Percentiles rank a stretch among this genome's conserved stretches.
Evolutionary conservation across 1,140 invertebrate genomes (phyloP).

Genomic region (Drosophila melanogaster): DNA sequence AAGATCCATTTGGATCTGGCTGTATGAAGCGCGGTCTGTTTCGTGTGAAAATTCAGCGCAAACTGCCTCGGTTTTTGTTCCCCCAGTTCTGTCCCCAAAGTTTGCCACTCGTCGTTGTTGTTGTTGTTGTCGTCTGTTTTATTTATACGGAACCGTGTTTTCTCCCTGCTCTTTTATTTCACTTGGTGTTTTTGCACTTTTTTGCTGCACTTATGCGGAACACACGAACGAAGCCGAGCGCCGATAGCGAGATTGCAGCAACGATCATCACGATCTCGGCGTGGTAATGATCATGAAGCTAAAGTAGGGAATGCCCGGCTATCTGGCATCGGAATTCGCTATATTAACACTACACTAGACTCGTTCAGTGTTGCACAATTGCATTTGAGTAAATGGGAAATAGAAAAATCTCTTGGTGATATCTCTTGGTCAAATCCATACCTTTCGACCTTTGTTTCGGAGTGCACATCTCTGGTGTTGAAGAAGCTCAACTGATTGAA

Average conservation of each 20-base stretch:
- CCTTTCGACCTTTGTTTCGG: too few species aligned
- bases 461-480: not conserved
- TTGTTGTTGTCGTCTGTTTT: constrained; percentile 48
- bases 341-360: not conserved
- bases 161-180: constrained; percentile 6
- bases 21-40: constrained; percentile 56
- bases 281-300: constrained; percentile 10
- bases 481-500: not conserved
- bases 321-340: constrained; percentile 5
- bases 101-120: constrained; percentile 36
- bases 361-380: not conserved
- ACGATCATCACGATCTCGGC: constrained; percentile 18
- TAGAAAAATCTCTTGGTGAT: too few species aligned
- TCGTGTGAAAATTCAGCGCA: constrained; percentile 72
- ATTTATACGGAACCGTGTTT: constrained; percentile 59
- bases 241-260: constrained; percentile 21
- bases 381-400: not conserved
- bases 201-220: constrained; percentile 11
- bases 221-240: constrained; percentile 15
- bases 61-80: constrained; percentile 65
- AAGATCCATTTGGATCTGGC: constrained; percentile 6
- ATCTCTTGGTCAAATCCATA: too few species aligned
- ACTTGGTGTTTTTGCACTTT: constrained; percentile 4
- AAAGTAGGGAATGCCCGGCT: constrained; percentile 3
- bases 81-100: constrained; percentile 41